Evolutionary conservation across 2,888 invertebrate species (phyloP).

Genomic region (Melinopterus prodromus): DNA sequence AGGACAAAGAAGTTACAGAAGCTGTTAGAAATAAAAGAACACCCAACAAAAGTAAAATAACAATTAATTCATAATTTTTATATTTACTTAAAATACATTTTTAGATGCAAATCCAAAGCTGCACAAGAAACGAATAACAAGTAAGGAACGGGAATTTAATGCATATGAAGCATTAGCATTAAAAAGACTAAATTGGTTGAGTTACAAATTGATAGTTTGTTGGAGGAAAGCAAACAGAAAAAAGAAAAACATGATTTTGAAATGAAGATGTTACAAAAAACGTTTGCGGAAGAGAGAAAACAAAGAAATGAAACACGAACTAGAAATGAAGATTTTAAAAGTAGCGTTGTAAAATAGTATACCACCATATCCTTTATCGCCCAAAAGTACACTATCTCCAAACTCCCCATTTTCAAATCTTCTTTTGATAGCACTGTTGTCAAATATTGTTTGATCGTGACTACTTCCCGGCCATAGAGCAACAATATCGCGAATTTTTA

Average conservation of each 20-base stretch:
- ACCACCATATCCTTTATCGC: constrained; percentile 23
- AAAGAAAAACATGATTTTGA: not conserved
- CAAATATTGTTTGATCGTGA: constrained; percentile 41
- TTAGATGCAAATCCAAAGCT: not conserved
- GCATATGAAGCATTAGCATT: not conserved
- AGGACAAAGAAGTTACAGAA: not conserved
- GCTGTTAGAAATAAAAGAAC: constrained; percentile 8
- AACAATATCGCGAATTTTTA: constrained; percentile 43
- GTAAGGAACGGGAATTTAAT: not conserved
- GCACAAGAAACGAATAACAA: not conserved
- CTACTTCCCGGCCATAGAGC: constrained; percentile 40
- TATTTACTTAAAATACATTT: not conserved
- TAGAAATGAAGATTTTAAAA: not conserved
- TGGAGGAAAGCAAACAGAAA: not conserved
- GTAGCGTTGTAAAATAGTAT: not conserved
- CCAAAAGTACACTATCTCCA: constrained; percentile 19
- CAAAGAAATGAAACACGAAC: not conserved
- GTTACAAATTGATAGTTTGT: not conserved
- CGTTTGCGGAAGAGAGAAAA: not conserved
- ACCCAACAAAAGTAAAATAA: constrained; percentile 14
- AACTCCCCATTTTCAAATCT: constrained; percentile 14
- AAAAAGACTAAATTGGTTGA: not conserved
- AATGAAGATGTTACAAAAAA: not conserved
- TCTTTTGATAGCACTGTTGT: constrained; percentile 12
- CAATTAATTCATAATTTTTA: not conserved